Conservation (phyloP, 2,113 vertebrate genomes). For the Hylia prasina region DNA sequence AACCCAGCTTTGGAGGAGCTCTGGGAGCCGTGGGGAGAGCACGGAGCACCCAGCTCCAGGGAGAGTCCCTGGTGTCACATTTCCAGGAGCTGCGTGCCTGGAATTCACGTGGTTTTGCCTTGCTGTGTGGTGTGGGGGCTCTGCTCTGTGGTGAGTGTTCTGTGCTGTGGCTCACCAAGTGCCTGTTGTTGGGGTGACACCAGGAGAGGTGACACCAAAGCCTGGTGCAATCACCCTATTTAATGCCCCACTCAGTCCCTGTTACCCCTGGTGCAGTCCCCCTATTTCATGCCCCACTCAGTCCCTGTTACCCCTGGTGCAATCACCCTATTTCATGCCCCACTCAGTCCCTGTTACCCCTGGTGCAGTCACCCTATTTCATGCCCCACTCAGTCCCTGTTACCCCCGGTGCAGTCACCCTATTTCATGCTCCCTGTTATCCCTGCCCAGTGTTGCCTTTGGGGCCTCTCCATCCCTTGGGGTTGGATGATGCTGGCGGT, state of each 20-base stretch:
- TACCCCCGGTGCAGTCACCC: neutral
- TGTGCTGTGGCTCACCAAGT: accelerated
- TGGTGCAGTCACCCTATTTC: neutral
- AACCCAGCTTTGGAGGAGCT: neutral
- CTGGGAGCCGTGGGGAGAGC: neutral
- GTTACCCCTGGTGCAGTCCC: neutral
- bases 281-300: accelerated
- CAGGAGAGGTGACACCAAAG: neutral
- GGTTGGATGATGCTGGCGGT: neutral
- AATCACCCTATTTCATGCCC: neutral
- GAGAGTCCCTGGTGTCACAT: accelerated
- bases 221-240: accelerated
- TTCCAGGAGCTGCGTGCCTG: neutral
- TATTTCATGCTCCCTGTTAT: neutral
- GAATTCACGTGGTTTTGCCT: neutral
- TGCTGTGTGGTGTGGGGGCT: neutral
- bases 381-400: neutral
- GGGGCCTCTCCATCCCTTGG: neutral
- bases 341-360: neutral
- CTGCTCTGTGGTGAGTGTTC: accelerated
- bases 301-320: neutral
- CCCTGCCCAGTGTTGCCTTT: accelerated
- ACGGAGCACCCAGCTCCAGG: accelerated
- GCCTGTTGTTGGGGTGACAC: neutral
- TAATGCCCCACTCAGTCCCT: neutral